Base-by-base conservation (phyloP, 2,113 vertebrate species). In the Parotia lawesii region DNA sequence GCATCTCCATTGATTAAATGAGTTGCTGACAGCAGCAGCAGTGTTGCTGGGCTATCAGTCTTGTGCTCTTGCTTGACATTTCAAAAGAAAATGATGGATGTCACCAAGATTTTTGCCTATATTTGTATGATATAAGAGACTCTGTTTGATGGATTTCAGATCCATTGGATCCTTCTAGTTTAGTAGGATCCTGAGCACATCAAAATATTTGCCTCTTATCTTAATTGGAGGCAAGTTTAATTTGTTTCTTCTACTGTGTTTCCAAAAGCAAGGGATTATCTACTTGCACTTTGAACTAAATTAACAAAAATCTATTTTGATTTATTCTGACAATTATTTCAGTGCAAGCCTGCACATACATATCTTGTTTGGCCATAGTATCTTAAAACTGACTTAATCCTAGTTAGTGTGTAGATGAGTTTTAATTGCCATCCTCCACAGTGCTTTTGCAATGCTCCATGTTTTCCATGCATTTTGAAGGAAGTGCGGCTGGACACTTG, bases 41-140 rank as follows among this genome's bases (percentile, higher is more conserved):
- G 13, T 2, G 5, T 62, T 81, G 53, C 85, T 5, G 61, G 67
- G 40, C 51, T 72, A 78, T 84, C 42, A 25, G 54, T 86, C 94
- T 94, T 92, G 29, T 4, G 23, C 64, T 80, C 78, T 54, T 44
- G 48, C 92, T 88, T 93, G 90, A 87, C 21, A 3, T 90, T 95
- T 93, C 91, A 85, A 91, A 94, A 87, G 93, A 90, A 94, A 94
- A 93, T 88, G 38, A 94, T 74, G 81, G 89, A 92, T 93, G 48
- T 73, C 69, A 45, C 33, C 37, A 61, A 42, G 66, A 50, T 20
- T 45, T 92, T 54, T 69, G 14, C 38, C 54, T 45, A 87, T 76
- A 28, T 88, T 90, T 71, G 48, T 66, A 33, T 70, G 86, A 94
- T 90, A 90, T 72, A 70, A 93, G 67, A 56, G 70, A 92, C 57